phyloP scores from a whole-genome alignment of 2,797 vertebrate species.

The Capromys pilorides region DNA sequence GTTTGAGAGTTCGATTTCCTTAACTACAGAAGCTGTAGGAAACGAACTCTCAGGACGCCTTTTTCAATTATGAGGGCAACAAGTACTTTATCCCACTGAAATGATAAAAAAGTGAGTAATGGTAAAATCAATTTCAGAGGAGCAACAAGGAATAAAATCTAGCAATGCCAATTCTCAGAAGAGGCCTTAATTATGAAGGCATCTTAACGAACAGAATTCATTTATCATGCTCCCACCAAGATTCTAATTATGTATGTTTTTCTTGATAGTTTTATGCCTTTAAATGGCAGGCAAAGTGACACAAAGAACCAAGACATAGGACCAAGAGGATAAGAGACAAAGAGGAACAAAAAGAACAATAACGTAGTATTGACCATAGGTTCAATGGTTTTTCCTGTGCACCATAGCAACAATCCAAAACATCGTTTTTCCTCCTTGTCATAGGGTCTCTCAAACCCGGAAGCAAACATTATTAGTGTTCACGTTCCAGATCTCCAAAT shows the following conservation, averaged over 20 bases:
- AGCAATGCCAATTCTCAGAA: not conserved
- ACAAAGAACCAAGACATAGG: not conserved
- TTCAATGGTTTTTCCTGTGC: not conserved
- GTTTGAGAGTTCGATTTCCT: slow-evolving; percentile 51
- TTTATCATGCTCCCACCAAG: slow-evolving; percentile 17
- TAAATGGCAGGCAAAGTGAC: not conserved
- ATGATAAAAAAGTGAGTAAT: slow-evolving; percentile 50
- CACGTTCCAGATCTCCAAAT: not conserved
- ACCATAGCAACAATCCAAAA: not conserved
- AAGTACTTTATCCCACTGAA: slow-evolving; percentile 50
- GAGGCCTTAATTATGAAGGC: slow-evolving; percentile 26
- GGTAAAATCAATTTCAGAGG: slow-evolving; percentile 42
- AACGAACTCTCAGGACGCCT: slow-evolving; percentile 40
- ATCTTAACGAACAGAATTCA: not conserved
- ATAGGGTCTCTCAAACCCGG: not conserved
- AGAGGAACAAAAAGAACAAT: not conserved
- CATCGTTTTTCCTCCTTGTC: not conserved
- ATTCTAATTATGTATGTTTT: not conserved
- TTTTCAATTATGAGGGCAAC: slow-evolving; percentile 54
- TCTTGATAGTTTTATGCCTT: not conserved
- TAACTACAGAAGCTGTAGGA: not conserved
- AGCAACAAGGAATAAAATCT: slow-evolving; percentile 21
- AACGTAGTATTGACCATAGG: not conserved
- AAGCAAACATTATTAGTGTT: not conserved
- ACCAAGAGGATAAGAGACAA: not conserved